These are phyloP conservation scores for Mus spicilegus DNA, from an alignment of 2,113 vertebrate species.

Conservation along the genomic window DNA sequence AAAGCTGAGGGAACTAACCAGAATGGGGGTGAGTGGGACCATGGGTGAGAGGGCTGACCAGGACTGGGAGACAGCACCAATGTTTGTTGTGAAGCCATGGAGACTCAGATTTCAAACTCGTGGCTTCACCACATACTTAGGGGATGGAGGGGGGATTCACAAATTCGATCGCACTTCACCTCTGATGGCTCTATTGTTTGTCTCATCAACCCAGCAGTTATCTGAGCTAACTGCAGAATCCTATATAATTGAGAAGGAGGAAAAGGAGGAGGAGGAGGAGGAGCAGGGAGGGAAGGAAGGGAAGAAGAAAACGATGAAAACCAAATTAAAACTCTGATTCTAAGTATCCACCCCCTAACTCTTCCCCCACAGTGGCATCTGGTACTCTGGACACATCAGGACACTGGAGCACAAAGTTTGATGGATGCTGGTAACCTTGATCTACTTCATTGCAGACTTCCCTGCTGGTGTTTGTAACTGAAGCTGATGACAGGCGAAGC, in stretches of 20 bases:
- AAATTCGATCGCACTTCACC: background rate
- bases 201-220: background rate
- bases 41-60: fast-evolving
- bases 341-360: background rate
- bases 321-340: background rate
- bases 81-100: background rate
- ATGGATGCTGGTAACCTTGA: fast-evolving
- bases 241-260: background rate
- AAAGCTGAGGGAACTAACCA: background rate
- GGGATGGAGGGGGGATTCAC: background rate
- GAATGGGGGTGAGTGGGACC: fast-evolving
- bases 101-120: background rate
- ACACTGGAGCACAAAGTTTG: background rate
- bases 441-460: background rate
- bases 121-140: background rate
- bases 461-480: background rate
- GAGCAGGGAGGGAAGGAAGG: background rate
- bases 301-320: background rate
- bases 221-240: background rate
- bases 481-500: background rate
- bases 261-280: background rate
- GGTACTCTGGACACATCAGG: background rate
- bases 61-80: background rate
- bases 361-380: background rate
- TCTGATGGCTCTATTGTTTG: background rate